Evolutionary conservation across 2,113 vertebrate species (phyloP), one percentile per base, ranked within the genome.

Genomic region (Gymnocephalus cernua): DNA sequence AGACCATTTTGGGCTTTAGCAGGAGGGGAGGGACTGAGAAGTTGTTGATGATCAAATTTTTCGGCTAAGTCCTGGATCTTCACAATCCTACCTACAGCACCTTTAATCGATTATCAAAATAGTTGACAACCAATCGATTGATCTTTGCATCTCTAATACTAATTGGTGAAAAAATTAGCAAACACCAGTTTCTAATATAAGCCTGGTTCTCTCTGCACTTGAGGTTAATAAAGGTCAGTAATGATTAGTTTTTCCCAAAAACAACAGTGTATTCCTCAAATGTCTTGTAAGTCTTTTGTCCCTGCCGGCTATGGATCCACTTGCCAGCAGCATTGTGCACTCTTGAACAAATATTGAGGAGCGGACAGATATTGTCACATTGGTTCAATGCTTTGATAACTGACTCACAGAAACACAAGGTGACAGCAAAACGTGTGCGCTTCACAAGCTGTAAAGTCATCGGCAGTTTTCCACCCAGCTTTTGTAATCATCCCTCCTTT

Each of bases 401-500:
- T 86, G 82, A 86, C 72, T 83, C 29, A 13, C 48, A 85, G 66
- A 66, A 45, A 74, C 53, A 47, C 65, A 72, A 77, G 73, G 81
- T 83, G 79, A 86, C 67, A 71, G 63, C 58, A 18, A 44, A 68
- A 74, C n/a, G 9, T 64, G 57, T 76, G 53, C 19, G 0, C 35
- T 58, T 44, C n/a, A 18, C n/a, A 27, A 0, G 56, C 56, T 58
- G 63, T 70, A 58, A 70, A 79, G 65, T 68, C 65, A 53, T 48
- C 13, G 2, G 21, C 27, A n/a, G 18, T 65, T 47, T 82, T 59
- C 45, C 48, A n/a, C 11, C 25, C 73, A 72, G 74, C 71, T 76
- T 78, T 73, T 78, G 72, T 76, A 91, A 90, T 94, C 62, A 91
- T 82, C 57, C 64, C 58, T 74, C 66, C 45, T 29, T 61, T 85